Conservation (phyloP, 2,113 vertebrate species). For the Zosterops lateralis region DNA sequence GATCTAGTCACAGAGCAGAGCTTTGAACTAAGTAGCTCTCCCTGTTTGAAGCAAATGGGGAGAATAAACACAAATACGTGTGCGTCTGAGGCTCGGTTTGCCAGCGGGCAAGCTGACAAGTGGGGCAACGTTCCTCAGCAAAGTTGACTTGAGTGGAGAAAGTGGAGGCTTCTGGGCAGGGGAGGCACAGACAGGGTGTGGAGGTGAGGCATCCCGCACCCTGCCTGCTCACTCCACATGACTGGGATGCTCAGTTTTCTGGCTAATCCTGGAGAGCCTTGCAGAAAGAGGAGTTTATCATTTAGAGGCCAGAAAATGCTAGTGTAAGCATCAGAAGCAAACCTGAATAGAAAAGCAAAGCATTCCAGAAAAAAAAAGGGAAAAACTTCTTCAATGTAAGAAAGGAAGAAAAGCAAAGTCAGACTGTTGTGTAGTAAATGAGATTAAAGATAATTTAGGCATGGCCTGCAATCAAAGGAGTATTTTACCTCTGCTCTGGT, state of each 20-base stretch:
- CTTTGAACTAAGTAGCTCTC: slow-evolving; percentile 21
- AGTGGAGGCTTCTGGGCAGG: neutral
- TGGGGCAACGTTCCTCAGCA: neutral
- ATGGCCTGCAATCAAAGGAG: slow-evolving; percentile 53
- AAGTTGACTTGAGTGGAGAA: neutral
- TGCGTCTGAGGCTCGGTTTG: neutral
- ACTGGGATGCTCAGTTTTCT: neutral
- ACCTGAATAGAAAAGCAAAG: neutral
- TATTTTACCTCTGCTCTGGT: slow-evolving; percentile 37
- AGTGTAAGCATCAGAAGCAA: neutral
- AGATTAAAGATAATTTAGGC: slow-evolving; percentile 50
- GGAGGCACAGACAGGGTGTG: neutral
- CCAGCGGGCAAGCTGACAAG: neutral
- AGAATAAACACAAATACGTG: neutral
- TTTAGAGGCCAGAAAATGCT: neutral
- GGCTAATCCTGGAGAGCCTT: neutral
- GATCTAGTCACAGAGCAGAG: neutral
- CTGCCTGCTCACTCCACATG: fast-evolving
- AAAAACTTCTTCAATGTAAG: neutral
- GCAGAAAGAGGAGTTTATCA: neutral
- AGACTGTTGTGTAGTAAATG: neutral
- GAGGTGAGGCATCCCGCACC: neutral
- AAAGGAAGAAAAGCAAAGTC: neutral
- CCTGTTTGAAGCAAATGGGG: neutral
- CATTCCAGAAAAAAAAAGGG: neutral